Base-by-base conservation (phyloP, 2,797 vertebrate species). In the Poeciliopsis turneri region DNA sequence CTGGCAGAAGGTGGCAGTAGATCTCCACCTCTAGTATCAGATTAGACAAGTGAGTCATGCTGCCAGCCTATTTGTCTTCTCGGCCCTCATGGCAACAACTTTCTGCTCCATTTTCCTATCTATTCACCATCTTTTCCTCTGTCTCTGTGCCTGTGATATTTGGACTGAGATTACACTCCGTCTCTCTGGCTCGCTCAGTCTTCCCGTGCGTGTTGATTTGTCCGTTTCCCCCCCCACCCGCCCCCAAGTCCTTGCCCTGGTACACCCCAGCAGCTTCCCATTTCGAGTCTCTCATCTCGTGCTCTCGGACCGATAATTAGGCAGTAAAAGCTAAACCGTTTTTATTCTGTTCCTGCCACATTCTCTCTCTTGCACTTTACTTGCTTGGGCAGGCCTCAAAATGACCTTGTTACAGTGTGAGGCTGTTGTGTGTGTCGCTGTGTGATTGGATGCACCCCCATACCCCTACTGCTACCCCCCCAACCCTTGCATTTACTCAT, bases 1-100 rank as follows among this genome's bases (percentile, higher is more conserved):
- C 1, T 25, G 76, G 53, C 94, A 92, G 92, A 86, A 77, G 94
- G 92, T 90, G 94, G 93, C 94, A 95, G 93, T 90, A 93, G 89
- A 91, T 90, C 83, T 87, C 89, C 86, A 90, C 86, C 82, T 84
- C 86, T 81, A 16, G 66, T 41, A 9, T 77, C 68, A 49, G 80
- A 87, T 85, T 25, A 82, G 84, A 77, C 83, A 76, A 87, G 84
- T 91, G 93, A 93, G 85, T 93, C 92, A 93, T 75, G 84, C 87
- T 77, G 90, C 81, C 81, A 43, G 79, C 82, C 85, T 86, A 70
- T 90, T 81, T 90, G 86, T 92, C 89, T 89, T 72, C 86, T 88
- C 85, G 39, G 85, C 89, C 90, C 89, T 89, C 84, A 83, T 87
- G 88, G 85, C 87, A 87, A 87, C 89, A 91, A 77, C 90, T 93